Evolutionary conservation across 2,888 invertebrate species (phyloP).

Genomic region (Spilosoma lubricipeda): DNA sequence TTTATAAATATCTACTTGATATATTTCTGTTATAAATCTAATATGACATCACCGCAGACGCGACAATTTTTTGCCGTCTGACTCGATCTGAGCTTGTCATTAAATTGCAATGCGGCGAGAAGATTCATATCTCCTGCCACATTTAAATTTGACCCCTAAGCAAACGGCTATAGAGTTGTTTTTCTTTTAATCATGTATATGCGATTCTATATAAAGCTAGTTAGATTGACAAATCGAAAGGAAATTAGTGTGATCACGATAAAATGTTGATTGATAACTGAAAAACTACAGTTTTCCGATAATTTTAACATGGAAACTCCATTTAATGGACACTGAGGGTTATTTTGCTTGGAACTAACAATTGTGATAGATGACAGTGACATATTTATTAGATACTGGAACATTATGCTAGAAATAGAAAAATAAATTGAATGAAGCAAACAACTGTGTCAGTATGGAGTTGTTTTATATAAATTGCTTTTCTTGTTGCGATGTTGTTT

Average conservation of each 20-base stretch:
- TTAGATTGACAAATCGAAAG: slow-evolving; percentile 64
- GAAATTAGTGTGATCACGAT: slow-evolving; percentile 57
- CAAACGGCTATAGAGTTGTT: slow-evolving; percentile 22
- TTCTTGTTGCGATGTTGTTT: not conserved
- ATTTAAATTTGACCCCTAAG: slow-evolving; percentile 49
- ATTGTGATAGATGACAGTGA: slow-evolving; percentile 40
- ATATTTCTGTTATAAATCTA: slow-evolving; percentile 54
- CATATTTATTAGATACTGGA: slow-evolving; percentile 41
- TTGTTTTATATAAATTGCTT: slow-evolving; percentile 32
- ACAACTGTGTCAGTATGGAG: slow-evolving; percentile 27
- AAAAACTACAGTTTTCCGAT: slow-evolving; percentile 22
- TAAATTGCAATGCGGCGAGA: slow-evolving; percentile 61
- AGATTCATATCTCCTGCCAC: slow-evolving; percentile 33
- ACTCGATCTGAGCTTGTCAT: slow-evolving; percentile 58
- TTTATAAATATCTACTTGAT: slow-evolving; percentile 35
- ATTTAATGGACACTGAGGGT: slow-evolving; percentile 22
- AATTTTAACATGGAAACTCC: slow-evolving; percentile 23
- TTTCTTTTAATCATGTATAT: slow-evolving; percentile 21
- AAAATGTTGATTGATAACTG: slow-evolving; percentile 44
- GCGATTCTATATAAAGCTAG: slow-evolving; percentile 51
- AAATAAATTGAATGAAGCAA: slow-evolving; percentile 45
- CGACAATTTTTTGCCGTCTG: slow-evolving; percentile 68
- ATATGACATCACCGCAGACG: slow-evolving; percentile 67
- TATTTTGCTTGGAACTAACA: slow-evolving; percentile 25
- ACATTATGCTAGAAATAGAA: slow-evolving; percentile 35